Evolutionary conservation across 2,888 invertebrate species (phyloP).

Genomic region (Theodoxus fluviatilis): DNA sequence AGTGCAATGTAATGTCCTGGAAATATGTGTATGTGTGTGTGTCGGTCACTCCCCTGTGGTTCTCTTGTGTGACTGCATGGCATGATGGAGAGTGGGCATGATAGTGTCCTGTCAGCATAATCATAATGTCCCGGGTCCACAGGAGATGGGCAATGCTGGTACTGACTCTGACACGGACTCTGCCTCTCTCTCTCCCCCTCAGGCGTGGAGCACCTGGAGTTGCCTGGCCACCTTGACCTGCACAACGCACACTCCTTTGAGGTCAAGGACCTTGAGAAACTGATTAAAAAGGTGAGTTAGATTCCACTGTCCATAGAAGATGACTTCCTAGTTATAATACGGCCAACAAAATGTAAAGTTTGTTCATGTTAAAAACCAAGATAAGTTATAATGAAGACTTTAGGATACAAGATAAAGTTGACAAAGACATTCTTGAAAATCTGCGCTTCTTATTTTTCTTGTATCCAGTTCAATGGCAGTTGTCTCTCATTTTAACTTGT

Average conservation of each 20-base stretch:
- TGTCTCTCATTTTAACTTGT: background rate
- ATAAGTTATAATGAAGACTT: no score
- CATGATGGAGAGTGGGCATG: background rate
- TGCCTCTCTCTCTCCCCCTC: background rate
- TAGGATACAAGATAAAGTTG: no score
- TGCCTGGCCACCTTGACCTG: slow-evolving; percentile 81
- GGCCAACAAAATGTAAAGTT: no score
- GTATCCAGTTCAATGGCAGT: background rate
- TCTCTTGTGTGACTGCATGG: background rate
- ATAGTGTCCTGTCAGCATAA: background rate
- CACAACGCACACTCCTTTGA: slow-evolving; percentile 91
- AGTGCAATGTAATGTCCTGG: background rate
- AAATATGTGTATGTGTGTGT: background rate
- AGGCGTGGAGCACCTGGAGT: slow-evolving; percentile 33
- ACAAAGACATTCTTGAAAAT: no score
- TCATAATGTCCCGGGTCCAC: no score
- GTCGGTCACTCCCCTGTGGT: background rate
- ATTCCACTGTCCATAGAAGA: background rate
- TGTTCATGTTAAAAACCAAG: no score
- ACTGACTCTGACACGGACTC: background rate
- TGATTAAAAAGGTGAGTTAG: slow-evolving; percentile 78
- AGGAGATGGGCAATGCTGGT: background rate
- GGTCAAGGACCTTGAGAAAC: slow-evolving; percentile 88
- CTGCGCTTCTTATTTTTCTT: background rate
- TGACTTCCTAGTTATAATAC: no score